Evolutionary conservation across 1,140 invertebrate species (phyloP).

Genomic region (Zaprionus ornatus): DNA sequence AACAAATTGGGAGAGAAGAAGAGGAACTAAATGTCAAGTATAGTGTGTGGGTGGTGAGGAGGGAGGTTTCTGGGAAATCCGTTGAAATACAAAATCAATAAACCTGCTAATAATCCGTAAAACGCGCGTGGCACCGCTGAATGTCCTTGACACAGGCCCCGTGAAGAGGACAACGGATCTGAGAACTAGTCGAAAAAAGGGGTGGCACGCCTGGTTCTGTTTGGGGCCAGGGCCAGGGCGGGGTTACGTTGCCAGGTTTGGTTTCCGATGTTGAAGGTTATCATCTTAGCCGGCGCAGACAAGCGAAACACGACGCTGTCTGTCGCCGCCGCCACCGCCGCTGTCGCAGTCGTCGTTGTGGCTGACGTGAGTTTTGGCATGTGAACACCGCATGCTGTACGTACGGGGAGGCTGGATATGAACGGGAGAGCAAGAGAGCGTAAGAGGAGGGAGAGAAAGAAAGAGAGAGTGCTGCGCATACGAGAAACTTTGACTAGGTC

Average conservation of each 20-base stretch:
- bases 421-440: conserved; percentile 8
- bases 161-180: conserved; percentile 11
- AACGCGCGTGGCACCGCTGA: conserved; percentile 44
- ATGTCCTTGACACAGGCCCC: conserved; percentile 63
- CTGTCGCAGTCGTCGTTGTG: conserved; percentile 17
- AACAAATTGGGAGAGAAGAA: background rate
- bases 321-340: conserved; percentile 17
- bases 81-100: conserved; percentile 54
- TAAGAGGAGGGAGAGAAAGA: background rate
- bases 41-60: background rate
- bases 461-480: conserved; percentile 33
- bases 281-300: conserved; percentile 32
- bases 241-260: too few species aligned
- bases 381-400: conserved; percentile 1
- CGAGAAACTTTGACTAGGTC: conserved; percentile 63
- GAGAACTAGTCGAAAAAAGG: conserved; percentile 7
- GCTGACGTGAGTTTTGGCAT: conserved; percentile 59
- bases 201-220: background rate
- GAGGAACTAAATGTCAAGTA: background rate
- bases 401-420: background rate
- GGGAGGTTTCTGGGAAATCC: conserved; percentile 14
- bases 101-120: conserved; percentile 14
- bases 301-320: conserved; percentile 1
- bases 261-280: conserved; percentile 4
- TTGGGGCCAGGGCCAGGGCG: background rate